Conservation (phyloP, 2,797 vertebrate genomes). For the Thaleichthys pacificus region DNA sequence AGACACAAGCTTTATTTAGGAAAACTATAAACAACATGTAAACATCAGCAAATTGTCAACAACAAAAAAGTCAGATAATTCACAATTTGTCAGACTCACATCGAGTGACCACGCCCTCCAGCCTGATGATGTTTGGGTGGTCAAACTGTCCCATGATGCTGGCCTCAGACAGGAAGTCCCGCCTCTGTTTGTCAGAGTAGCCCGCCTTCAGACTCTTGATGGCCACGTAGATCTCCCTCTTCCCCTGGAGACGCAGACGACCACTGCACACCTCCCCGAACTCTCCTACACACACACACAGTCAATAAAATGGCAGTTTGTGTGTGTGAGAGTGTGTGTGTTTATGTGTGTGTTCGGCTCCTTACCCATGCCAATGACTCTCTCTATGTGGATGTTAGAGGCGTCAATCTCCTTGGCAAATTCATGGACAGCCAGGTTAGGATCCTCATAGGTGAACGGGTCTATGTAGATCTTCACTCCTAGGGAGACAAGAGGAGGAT, state of each 20-base stretch:
- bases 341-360: constrained; percentile 35
- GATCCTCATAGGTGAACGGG: constrained; percentile 98
- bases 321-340: not conserved
- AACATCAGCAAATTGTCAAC: too few relatives aligned
- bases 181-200: constrained; percentile 94
- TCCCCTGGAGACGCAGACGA: constrained; percentile 91
- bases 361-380: constrained; percentile 99
- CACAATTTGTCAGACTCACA: constrained; percentile 73
- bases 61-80: not conserved
- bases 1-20: constrained; percentile 5
- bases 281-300: constrained; percentile 77
- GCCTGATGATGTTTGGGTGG: constrained; percentile 95
- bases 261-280: constrained; percentile 98
- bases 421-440: constrained; percentile 98
- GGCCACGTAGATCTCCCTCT: constrained; percentile 95
- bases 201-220: constrained; percentile 97
- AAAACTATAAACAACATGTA: not conserved
- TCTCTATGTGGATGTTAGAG: constrained; percentile 98
- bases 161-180: constrained; percentile 95
- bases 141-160: constrained; percentile 99
- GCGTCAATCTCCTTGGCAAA: constrained; percentile 99
- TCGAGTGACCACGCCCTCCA: constrained; percentile 97
- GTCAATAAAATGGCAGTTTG: not conserved
- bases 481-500: constrained; percentile 48
- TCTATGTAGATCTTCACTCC: constrained; percentile 98